phyloP scores from a whole-genome alignment of 2,888 invertebrate genomes.

The Caenorhabditis wallacei region DNA sequence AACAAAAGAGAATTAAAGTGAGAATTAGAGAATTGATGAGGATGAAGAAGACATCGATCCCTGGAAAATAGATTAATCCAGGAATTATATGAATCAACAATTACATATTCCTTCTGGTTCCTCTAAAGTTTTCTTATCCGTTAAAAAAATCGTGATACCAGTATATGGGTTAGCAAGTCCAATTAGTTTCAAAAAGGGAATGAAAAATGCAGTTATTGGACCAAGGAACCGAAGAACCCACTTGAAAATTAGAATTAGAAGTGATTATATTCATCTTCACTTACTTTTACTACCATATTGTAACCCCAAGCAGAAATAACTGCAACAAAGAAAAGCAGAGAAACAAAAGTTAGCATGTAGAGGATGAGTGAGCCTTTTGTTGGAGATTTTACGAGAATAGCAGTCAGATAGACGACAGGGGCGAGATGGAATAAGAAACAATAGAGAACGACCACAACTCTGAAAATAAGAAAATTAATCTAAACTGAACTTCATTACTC shows the following conservation, averaged over 20 bases:
- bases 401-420: constrained; percentile 22
- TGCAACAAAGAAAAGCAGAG: no score
- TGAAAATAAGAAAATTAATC: no score
- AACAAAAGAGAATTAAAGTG: not conserved
- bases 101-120: no score
- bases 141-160: no score
- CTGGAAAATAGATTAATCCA: constrained; percentile 29
- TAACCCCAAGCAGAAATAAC: no score
- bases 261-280: not conserved
- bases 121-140: no score
- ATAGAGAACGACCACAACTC: constrained; percentile 29
- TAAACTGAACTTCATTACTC: no score
- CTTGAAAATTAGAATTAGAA: not conserved
- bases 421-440: constrained; percentile 5
- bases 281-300: not conserved
- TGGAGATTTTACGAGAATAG: constrained; percentile 18
- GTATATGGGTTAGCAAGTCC: not conserved
- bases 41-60: constrained; percentile 10
- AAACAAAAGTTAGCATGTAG: no score
- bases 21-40: not conserved
- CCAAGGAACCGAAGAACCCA: not conserved
- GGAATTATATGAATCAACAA: no score
- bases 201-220: constrained; percentile 17
- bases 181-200: constrained; percentile 8
- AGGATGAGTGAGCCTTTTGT: constrained; percentile 38